Base-by-base conservation (phyloP, 2,888 invertebrate species). In the Drosophila rellima region DNA sequence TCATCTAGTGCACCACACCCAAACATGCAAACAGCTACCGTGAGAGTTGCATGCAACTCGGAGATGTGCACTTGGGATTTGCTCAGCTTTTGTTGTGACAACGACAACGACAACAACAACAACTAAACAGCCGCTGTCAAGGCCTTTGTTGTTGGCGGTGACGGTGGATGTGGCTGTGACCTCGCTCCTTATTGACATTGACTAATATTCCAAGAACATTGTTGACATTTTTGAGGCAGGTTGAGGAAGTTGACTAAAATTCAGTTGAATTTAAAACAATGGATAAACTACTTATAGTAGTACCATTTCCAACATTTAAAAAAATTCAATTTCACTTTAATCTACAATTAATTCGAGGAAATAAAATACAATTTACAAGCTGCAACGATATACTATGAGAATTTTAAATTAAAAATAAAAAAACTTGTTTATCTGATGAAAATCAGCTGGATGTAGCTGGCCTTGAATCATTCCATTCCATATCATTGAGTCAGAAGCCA, bases 61-160 rank as follows among this genome's bases (percentile, higher is more conserved):
- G 55, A 61, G 74, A 59, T 55, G 77, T 57, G 63, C 61, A 55
- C 51, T 72, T 65, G 40, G 48, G 65, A 82, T 82, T 85, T 85
- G 51, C 61, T 69, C 80, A 73, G 80, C 70, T 76, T 82, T 79
- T 70, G 77, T 85, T 70, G 65, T 31, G 51, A 44, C 44, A 66
- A 29, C 29, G 37, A 18, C 69, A 64, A 45, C 40, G 33, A 50
- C 65, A 31, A 44, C 44, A 66, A 56, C 54, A 63, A 56, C 54
- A 40, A 35, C 2, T 29, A 18, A 23, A 29, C 23, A 35, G 29
- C 60, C 47, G 42, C 45, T 29, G 42, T 56, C 60, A 57, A 59
- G 55, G 74, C 39, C 64, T 68, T 59, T 63, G 56, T 70, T 64
- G 31, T 17, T 69, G 62, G 15, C 42, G 31, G n/a, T 42, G 65